A percentile compares a stretch with the other conserved stretches of the same genome.
Evolutionary conservation across 2,797 vertebrate genomes (phyloP).

Genomic region (Hoplostethus mediterraneus): DNA sequence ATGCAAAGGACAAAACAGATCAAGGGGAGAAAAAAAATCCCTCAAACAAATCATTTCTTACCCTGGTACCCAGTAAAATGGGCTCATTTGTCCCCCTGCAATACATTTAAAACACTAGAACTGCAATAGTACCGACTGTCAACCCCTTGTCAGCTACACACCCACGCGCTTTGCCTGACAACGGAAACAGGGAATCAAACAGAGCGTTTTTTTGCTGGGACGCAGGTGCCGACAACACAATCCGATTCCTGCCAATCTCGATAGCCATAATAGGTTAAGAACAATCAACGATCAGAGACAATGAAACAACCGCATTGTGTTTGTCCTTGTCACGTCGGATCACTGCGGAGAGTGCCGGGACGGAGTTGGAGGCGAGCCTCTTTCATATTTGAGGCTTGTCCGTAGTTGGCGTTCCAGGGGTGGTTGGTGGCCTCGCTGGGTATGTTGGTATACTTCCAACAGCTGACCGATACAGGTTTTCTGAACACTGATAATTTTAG

Average conservation of each 20-base stretch:
- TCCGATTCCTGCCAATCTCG: conserved; percentile 58
- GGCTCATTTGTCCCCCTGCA: conserved; percentile 1
- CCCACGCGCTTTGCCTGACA: conserved; percentile 1
- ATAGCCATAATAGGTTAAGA: conserved; percentile 60
- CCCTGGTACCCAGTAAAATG: too few species aligned
- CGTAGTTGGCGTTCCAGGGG: conserved; percentile 30
- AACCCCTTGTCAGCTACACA: conserved; percentile 23
- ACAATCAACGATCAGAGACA: conserved; percentile 65
- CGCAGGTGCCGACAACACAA: conserved; percentile 66
- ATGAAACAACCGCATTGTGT: conserved; percentile 52
- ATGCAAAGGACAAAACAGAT: not conserved
- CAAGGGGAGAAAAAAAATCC: not conserved
- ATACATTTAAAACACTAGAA: conserved; percentile 21
- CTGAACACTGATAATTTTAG: conserved; percentile 27
- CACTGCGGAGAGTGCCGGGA: conserved; percentile 32
- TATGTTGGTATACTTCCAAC: conserved; percentile 6
- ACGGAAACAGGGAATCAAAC: conserved; percentile 60
- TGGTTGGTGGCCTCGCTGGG: conserved; percentile 24
- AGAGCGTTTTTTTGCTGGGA: conserved; percentile 50
- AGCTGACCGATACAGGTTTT: conserved; percentile 31
- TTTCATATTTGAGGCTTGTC: conserved; percentile 35
- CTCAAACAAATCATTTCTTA: not conserved
- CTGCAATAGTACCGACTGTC: conserved; percentile 14
- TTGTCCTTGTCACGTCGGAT: conserved; percentile 70
- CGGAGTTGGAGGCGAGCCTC: conserved; percentile 27